These are phyloP conservation scores for Oasisia sp. DNA, from an alignment of 2,888 invertebrate species.

Conservation along the genomic window DNA sequence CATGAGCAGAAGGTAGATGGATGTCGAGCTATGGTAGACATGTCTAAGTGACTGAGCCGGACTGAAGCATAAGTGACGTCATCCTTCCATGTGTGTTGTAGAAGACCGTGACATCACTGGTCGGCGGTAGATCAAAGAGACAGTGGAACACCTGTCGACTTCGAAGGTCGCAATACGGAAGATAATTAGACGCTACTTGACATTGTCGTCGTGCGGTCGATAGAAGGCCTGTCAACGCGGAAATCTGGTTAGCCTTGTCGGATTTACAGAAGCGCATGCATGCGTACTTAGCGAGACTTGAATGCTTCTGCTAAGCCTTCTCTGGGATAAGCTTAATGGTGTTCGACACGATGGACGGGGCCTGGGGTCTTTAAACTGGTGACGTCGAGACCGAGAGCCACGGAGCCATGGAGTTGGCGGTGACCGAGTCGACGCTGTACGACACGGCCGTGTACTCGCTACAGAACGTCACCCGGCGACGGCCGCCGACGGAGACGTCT, in stretches of 20 bases:
- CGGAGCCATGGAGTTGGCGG: neutral
- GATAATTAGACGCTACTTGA: neutral
- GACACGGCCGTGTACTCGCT: neutral
- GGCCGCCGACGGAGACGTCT: conserved; percentile 74
- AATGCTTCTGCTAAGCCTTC: neutral
- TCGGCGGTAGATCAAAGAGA: neutral
- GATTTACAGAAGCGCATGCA: neutral
- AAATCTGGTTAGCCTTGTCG: neutral
- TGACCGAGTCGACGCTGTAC: neutral
- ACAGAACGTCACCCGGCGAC: neutral
- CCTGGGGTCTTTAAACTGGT: neutral
- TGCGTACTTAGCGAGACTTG: neutral
- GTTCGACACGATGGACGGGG: neutral
- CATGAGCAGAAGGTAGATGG: neutral
- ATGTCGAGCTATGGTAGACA: neutral
- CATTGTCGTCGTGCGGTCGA: neutral
- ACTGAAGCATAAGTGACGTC: neutral
- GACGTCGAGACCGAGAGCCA: neutral
- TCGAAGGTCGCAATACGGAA: neutral
- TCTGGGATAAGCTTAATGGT: neutral
- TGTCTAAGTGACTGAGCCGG: neutral
- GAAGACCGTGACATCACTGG: neutral
- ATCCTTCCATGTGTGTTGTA: neutral
- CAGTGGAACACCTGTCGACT: no score
- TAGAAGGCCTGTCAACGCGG: neutral